Conservation (phyloP, 2,888 invertebrate species). For the Tromatobia lineatoria region DNA sequence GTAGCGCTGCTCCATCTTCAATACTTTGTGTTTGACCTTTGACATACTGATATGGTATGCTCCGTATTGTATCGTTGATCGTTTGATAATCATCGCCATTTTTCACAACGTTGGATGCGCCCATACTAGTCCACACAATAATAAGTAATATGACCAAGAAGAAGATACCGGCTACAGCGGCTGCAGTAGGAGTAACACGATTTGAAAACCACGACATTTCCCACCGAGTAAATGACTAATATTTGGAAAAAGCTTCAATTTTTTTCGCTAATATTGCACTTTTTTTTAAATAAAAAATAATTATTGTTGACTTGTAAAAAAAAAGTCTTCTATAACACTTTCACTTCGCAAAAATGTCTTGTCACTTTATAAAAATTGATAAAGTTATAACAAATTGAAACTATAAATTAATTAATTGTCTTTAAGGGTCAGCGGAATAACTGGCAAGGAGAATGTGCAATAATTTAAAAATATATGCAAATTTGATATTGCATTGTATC, state of each 20-base stretch:
- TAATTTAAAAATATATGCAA: slow-evolving; percentile 11
- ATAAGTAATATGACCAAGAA: not conserved
- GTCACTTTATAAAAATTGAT: not conserved
- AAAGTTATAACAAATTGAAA: not conserved
- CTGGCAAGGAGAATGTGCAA: slow-evolving; percentile 1
- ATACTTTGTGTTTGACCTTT: slow-evolving; percentile 28
- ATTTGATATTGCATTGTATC: slow-evolving; percentile 9
- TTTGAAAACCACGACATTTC: slow-evolving; percentile 34
- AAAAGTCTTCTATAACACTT: not conserved
- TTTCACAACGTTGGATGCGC: not conserved
- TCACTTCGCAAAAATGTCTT: not conserved
- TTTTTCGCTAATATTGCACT: slow-evolving; percentile 3
- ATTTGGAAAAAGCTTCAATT: not conserved
- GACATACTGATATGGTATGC: slow-evolving; percentile 28
- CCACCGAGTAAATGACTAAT: not conserved
- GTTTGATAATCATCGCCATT: not conserved
- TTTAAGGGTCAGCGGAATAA: not conserved
- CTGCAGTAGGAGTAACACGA: slow-evolving; percentile 1
- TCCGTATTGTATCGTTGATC: slow-evolving; percentile 15
- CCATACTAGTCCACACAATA: slow-evolving; percentile 12
- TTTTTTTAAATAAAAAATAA: not conserved
- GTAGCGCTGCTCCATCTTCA: slow-evolving; percentile 19
- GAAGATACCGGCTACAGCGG: slow-evolving; percentile 11
- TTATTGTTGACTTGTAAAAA: not conserved
- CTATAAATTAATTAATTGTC: slow-evolving; percentile 1